Evolutionary conservation across 2,888 invertebrate species (phyloP), one percentile per base, ranked within the genome.

Genomic region (Cacoxenus indagator): DNA sequence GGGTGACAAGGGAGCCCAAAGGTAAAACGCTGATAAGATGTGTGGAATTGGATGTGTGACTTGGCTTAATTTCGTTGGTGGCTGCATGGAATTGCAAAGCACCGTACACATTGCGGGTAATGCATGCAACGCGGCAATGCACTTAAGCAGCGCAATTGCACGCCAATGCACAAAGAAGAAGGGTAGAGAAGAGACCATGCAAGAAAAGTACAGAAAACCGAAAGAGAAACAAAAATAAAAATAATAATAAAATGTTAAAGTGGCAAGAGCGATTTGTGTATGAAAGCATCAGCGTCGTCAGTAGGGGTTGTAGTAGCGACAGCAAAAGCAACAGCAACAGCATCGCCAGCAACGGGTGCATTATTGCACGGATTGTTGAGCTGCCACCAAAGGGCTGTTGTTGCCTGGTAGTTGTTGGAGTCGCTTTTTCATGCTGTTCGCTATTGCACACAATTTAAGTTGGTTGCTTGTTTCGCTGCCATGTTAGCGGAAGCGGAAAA

Each of bases 231-330:
- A 69, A 68, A 70, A 73, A 70, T 76, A 70, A 79, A 75, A 73
- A 76, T 81, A n/a, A n/a, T n/a, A n/a, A 77, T 78, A 81, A 80
- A 72, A 76, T 70, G 72, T 68, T 59, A 72, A 75, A 70, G n/a
- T n/a, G n/a, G n/a, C n/a, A n/a, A n/a, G n/a, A n/a, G 65, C 70
- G 69, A 72, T 72, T 76, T 61, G 43, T 43, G 43, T 43, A 43
- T 43, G 61, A 73, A 73, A 71, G 73, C 71, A 74, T 45, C 57
- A 61, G 4, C 57, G 19, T 31, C 57, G 19, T 0, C 71, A 22
- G 17, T 27, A 54, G 11, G 54, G 69, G 45, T 64, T 59, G 26
- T 48, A 55, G 19, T 24, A 73, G 46, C 73, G 57, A 68, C 48
- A 68, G 54, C 71, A 70, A 66, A 67, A 26, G 29, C 62, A 73